Conservation (phyloP, 1,140 invertebrate genomes). For the Pygmarrhopalites habei region DNA sequence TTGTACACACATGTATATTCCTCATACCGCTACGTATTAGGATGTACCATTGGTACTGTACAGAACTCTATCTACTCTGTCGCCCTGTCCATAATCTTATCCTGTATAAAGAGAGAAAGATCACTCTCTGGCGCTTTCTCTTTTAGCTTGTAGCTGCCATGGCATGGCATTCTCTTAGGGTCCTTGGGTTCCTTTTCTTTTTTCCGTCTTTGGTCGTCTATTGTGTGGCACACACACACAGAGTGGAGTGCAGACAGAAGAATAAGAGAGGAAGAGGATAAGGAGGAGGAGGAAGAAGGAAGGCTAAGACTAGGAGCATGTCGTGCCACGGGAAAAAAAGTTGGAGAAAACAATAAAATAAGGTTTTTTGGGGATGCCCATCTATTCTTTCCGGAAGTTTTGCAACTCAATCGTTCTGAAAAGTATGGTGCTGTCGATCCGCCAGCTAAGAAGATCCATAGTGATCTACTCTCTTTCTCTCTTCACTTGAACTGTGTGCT, state of each 20-base stretch:
- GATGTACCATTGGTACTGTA: no score
- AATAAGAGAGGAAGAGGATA: background rate
- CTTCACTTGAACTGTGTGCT: background rate
- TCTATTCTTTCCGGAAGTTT: constrained; percentile 34
- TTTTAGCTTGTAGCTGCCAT: no score
- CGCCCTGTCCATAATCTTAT: background rate
- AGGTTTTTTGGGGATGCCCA: constrained; percentile 24
- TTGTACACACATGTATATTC: background rate
- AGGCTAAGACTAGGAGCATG: background rate
- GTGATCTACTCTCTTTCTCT: constrained; percentile 6
- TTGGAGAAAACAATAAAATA: constrained; percentile 31
- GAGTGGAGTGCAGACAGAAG: no score
- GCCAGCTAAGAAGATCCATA: background rate
- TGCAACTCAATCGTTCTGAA: constrained; percentile 32
- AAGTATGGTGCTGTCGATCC: constrained; percentile 18
- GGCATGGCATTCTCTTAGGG: no score
- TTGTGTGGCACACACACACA: no score
- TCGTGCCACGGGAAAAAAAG: constrained; percentile 27
- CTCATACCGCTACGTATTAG: no score
- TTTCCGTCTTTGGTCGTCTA: no score
- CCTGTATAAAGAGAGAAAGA: background rate
- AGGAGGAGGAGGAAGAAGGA: background rate
- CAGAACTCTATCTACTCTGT: no score
- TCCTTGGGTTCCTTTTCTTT: no score
- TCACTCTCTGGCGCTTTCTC: no score